Percentiles rank a stretch among this genome's conserved stretches.
These are phyloP conservation scores for Meteorus colon DNA, from an alignment of 2,888 invertebrate species.

Conservation along the genomic window DNA sequence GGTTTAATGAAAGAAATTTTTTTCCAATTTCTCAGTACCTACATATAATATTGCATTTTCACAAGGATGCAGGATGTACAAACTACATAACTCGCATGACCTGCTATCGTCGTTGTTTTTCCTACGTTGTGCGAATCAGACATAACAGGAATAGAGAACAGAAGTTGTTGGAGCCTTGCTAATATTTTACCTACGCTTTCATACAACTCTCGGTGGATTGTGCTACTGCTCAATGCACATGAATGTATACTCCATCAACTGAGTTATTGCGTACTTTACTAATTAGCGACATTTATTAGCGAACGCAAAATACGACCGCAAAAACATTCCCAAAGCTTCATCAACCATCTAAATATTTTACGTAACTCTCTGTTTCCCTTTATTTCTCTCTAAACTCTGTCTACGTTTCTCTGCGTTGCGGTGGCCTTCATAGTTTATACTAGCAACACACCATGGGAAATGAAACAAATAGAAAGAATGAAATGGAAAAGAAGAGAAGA, in stretches of 20 bases:
- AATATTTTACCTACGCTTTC: neutral
- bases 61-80: too few species aligned
- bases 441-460: slow-evolving; percentile 13
- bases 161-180: neutral
- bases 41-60: too few species aligned
- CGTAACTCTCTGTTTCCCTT: slow-evolving; percentile 18
- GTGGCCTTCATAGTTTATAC: neutral
- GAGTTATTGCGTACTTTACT: slow-evolving; percentile 49
- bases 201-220: slow-evolving; percentile 9
- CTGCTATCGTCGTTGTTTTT: neutral
- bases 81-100: neutral
- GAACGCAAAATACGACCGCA: slow-evolving; percentile 49
- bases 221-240: neutral
- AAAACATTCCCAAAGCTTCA: slow-evolving; percentile 40
- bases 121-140: neutral
- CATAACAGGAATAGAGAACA: neutral
- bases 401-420: neutral
- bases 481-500: slow-evolving; percentile 28
- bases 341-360: slow-evolving; percentile 35
- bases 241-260: slow-evolving; percentile 30
- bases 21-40: neutral
- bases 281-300: slow-evolving; percentile 58
- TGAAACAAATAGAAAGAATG: slow-evolving; percentile 44
- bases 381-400: slow-evolving; percentile 18
- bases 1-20: neutral